These are phyloP conservation scores for Macrosoma leucophasiata DNA, from an alignment of 2,888 invertebrate genomes.

Conservation along the genomic window DNA sequence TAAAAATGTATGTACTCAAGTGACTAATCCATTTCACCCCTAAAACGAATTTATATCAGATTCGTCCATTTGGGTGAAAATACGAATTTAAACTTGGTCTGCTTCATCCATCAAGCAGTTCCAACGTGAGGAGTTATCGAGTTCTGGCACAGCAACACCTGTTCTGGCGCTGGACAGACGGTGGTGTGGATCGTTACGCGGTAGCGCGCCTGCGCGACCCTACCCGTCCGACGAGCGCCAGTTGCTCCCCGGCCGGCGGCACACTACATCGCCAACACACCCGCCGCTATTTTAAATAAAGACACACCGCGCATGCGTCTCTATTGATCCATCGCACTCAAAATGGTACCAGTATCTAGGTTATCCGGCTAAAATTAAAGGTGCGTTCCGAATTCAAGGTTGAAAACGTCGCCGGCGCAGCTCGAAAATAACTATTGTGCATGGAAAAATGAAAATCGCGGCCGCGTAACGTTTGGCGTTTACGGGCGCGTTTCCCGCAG, in stretches of 20 bases:
- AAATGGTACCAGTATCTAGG: conserved; percentile 69
- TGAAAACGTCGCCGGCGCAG: conserved; percentile 65
- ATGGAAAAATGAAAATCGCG: conserved; percentile 56
- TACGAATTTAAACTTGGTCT: no score
- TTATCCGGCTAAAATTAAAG: conserved; percentile 75
- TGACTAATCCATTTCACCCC: no score
- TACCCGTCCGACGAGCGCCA: conserved; percentile 35
- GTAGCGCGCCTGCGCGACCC: conserved; percentile 31
- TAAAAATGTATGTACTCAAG: no score
- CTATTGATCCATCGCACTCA: conserved; percentile 59
- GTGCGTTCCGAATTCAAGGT: conserved; percentile 72
- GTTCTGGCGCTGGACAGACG: conserved; percentile 31
- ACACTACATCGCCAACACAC: conserved; percentile 42
- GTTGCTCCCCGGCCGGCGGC: conserved; percentile 45
- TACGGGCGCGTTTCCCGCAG: conserved; percentile 54
- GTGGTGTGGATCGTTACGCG: conserved; percentile 34
- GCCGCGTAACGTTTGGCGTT: conserved; percentile 42
- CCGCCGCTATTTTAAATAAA: conserved; percentile 48
- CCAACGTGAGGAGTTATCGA: no score
- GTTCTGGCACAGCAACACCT: conserved; percentile 37
- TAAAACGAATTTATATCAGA: no score
- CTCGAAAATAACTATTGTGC: conserved; percentile 61
- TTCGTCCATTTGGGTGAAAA: no score
- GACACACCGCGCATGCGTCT: conserved; percentile 59
- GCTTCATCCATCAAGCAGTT: no score